Conservation (phyloP, 2,113 vertebrate genomes). For the Nesoenas mayeri region DNA sequence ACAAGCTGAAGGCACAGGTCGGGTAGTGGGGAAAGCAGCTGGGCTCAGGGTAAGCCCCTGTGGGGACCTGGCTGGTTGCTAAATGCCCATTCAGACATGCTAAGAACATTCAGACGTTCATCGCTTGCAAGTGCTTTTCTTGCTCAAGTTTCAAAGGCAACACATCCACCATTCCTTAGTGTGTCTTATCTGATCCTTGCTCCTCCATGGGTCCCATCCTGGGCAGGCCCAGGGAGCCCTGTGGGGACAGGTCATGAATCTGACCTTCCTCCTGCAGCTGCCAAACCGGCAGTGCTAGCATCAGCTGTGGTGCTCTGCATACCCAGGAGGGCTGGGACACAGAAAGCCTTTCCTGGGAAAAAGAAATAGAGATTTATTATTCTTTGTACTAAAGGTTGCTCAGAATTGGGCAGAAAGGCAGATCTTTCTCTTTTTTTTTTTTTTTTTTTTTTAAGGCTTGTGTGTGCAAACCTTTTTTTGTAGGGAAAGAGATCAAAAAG, state of each 20-base stretch:
- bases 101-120: neutral
- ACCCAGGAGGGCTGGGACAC: rapidly evolving
- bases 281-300: neutral
- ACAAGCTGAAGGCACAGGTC: neutral
- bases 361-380: neutral
- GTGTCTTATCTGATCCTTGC: neutral
- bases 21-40: neutral
- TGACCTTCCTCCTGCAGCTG: no score
- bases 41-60: neutral
- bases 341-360: neutral
- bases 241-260: rapidly evolving
- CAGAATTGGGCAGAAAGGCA: neutral
- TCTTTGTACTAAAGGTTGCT: neutral
- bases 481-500: neutral
- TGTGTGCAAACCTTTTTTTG: neutral
- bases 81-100: rapidly evolving
- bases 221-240: rapidly evolving
- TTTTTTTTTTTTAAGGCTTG: no score
- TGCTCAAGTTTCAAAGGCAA: neutral
- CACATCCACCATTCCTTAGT: rapidly evolving
- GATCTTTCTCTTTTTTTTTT: neutral
- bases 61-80: neutral
- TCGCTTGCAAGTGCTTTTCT: neutral
- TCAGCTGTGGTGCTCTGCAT: rapidly evolving
- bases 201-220: neutral